These are phyloP conservation scores for Agrochola lychnidis DNA, from an alignment of 2,888 invertebrate genomes.

Conservation along the genomic window DNA sequence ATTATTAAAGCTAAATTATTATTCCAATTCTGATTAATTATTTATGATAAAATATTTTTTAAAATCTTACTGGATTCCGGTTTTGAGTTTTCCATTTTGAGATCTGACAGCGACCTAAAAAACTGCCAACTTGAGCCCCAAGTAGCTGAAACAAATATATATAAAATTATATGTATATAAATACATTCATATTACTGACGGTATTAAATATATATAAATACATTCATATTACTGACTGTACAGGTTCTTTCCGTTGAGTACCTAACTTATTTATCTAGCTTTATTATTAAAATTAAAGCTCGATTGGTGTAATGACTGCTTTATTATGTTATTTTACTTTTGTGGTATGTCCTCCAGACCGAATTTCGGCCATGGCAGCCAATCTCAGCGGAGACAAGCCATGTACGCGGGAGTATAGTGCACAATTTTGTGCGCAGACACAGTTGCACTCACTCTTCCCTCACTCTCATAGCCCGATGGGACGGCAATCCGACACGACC, in stretches of 20 bases:
- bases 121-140: constrained; percentile 49
- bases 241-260: neutral
- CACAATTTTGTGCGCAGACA: too few relatives aligned
- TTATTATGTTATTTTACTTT: neutral
- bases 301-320: neutral
- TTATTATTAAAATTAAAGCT: neutral
- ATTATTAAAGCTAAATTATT: neutral
- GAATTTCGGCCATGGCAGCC: too few relatives aligned
- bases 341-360: neutral
- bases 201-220: too few relatives aligned
- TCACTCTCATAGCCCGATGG: neutral
- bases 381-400: neutral
- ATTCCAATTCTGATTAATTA: neutral
- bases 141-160: constrained; percentile 38
- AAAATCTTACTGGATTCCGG: accelerated
- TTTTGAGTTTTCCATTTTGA: neutral
- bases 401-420: neutral
- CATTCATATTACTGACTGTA: neutral
- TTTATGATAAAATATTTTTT: neutral
- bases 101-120: constrained; percentile 26
- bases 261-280: neutral
- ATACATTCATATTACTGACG: neutral
- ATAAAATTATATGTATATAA: too few relatives aligned
- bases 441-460: neutral
- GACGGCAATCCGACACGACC: neutral